Percentiles rank a stretch among this genome's conserved stretches.
phyloP scores from a whole-genome alignment of 2,113 vertebrate species.

The Megalops atlanticus region DNA sequence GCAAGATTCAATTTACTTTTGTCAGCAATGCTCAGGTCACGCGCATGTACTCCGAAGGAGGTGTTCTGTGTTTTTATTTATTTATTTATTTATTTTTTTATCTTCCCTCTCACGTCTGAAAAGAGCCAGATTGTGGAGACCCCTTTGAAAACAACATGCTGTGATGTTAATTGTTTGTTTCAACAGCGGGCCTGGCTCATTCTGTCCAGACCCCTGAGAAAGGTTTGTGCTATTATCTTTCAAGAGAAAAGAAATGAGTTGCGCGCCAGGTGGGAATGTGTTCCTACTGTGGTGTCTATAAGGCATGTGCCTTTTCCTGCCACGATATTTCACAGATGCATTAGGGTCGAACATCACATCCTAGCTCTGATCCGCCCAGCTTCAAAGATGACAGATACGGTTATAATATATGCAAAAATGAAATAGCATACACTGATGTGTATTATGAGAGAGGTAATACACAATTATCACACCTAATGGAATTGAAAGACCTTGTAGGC shows the following conservation, averaged over 20 bases:
- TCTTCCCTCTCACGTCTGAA: not conserved
- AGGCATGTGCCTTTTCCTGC: not conserved
- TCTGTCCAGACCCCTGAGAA: slow-evolving; percentile 9
- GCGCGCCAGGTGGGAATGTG: not conserved
- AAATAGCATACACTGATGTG: no score
- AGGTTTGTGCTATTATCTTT: slow-evolving; percentile 23
- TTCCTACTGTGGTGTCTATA: not conserved
- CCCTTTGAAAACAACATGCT: slow-evolving; percentile 26
- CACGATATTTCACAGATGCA: not conserved
- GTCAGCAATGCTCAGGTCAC: not conserved
- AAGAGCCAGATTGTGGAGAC: slow-evolving; percentile 12
- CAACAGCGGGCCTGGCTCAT: slow-evolving; percentile 33
- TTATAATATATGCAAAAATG: no score
- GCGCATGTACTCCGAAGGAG: not conserved
- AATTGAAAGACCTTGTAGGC: no score
- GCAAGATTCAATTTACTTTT: not conserved
- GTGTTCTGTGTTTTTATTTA: not conserved
- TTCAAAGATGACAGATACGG: no score
- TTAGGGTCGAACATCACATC: not conserved
- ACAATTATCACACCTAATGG: no score
- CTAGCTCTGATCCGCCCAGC: not conserved
- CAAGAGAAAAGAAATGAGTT: slow-evolving; percentile 9
- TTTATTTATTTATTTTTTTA: not conserved
- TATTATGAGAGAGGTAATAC: no score
- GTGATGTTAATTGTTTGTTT: slow-evolving; percentile 46